Evolutionary conservation across 2,113 vertebrate genomes (phyloP).

Genomic region (Raja brachyura): DNA sequence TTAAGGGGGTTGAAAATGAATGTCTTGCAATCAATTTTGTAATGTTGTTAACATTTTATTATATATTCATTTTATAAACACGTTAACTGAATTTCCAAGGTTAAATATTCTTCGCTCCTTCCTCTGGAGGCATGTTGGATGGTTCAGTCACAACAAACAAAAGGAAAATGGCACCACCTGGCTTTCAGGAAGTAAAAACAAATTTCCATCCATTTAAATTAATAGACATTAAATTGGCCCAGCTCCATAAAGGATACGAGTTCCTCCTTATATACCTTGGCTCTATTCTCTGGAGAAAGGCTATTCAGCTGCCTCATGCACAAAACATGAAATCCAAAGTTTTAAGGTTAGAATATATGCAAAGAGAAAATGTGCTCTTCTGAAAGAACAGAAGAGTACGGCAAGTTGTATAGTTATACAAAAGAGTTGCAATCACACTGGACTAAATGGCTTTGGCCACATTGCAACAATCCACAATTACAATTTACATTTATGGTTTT

Average conservation of each 20-base stretch:
- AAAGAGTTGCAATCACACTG: background rate
- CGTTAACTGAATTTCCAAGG: background rate
- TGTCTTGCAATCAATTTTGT: background rate
- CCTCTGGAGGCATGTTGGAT: background rate
- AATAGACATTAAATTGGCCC: background rate
- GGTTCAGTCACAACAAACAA: background rate
- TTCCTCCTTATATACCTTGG: background rate
- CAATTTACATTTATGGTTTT: no score
- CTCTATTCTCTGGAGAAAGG: background rate
- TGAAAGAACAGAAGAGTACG: background rate
- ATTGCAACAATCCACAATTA: no score
- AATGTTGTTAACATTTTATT: background rate
- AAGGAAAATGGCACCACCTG: background rate
- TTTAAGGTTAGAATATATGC: no score
- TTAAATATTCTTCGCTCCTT: background rate
- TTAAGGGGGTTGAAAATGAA: background rate
- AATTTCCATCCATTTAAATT: background rate
- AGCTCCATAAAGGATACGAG: background rate
- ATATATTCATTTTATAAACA: background rate
- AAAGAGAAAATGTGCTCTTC: no score
- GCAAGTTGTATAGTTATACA: background rate
- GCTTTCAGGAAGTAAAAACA: background rate
- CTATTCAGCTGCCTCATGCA: background rate
- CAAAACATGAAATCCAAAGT: background rate
- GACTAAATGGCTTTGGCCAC: no score